A percentile compares a stretch with the other conserved stretches of the same genome.
These are phyloP conservation scores for Dromiciops gliroides DNA, from an alignment of 2,113 vertebrate genomes.

Conservation along the genomic window DNA sequence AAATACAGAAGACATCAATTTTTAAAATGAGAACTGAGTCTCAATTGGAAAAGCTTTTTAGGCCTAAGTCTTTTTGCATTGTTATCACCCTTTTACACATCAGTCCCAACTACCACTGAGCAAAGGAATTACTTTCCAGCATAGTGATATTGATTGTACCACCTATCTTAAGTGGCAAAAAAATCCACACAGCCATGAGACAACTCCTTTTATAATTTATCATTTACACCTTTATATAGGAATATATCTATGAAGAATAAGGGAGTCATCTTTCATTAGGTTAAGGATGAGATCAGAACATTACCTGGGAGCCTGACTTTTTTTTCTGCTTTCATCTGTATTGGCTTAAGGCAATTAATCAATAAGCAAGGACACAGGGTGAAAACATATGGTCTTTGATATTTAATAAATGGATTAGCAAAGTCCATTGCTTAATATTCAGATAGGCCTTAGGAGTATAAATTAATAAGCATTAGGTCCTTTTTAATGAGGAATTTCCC, in stretches of 20 bases:
- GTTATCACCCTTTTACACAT: not conserved
- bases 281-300: conserved; percentile 49
- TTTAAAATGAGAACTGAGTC: not conserved
- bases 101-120: not conserved
- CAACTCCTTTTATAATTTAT: conserved; percentile 30
- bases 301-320: conserved; percentile 51
- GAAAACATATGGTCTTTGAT: conserved; percentile 85
- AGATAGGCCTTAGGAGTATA: conserved; percentile 81
- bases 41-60: not conserved
- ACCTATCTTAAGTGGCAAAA: not conserved
- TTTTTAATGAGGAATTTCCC: conserved; percentile 86
- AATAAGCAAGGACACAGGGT: conserved; percentile 80
- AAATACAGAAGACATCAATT: not conserved
- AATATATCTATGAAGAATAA: conserved; percentile 24
- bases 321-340: conserved; percentile 66
- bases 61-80: not conserved
- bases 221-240: not conserved
- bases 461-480: conserved; percentile 86
- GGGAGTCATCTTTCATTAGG: conserved; percentile 33
- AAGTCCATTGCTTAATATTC: conserved; percentile 82
- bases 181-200: not conserved
- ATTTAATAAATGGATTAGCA: conserved; percentile 87
- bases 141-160: not conserved
- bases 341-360: conserved; percentile 79
- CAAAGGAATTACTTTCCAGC: not conserved